Evolutionary conservation across 2,797 vertebrate genomes (phyloP).

Genomic region (Leuciscus waleckii): DNA sequence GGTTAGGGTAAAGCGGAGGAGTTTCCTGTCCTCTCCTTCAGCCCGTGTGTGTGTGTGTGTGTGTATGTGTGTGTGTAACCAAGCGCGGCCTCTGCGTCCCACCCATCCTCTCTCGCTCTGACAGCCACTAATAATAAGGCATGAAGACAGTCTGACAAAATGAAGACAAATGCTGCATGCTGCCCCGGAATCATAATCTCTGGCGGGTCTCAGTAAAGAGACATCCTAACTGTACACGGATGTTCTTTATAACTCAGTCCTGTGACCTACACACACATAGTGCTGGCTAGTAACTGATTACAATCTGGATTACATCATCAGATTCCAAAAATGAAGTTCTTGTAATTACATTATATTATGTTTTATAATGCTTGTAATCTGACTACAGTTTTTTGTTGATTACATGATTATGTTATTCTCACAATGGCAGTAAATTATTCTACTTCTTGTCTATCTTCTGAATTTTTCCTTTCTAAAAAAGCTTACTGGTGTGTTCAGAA

Average conservation of each 20-base stretch:
- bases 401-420: neutral
- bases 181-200: constrained; percentile 93
- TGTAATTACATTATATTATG: neutral
- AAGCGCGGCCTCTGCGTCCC: constrained; percentile 49
- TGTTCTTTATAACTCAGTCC: constrained; percentile 86
- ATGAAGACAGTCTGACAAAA: constrained; percentile 98
- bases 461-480: neutral
- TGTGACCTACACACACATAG: constrained; percentile 69
- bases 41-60: constrained; percentile 30
- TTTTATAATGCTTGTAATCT: neutral
- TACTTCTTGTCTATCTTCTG: too few species aligned
- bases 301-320: neutral
- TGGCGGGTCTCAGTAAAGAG: constrained; percentile 83
- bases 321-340: neutral
- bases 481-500: neutral
- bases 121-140: constrained; percentile 99
- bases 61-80: constrained; percentile 33
- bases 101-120: constrained; percentile 69
- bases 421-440: neutral
- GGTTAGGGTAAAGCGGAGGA: constrained; percentile 42
- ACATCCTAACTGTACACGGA: constrained; percentile 85
- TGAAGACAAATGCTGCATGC: constrained; percentile 97
- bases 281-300: neutral
- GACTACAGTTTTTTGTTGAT: neutral
- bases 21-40: constrained; percentile 37